Percentiles rank a stretch among this genome's conserved stretches.
These are phyloP conservation scores for Drosophila tanythrix DNA, from an alignment of 2,888 invertebrate genomes.

Conservation along the genomic window DNA sequence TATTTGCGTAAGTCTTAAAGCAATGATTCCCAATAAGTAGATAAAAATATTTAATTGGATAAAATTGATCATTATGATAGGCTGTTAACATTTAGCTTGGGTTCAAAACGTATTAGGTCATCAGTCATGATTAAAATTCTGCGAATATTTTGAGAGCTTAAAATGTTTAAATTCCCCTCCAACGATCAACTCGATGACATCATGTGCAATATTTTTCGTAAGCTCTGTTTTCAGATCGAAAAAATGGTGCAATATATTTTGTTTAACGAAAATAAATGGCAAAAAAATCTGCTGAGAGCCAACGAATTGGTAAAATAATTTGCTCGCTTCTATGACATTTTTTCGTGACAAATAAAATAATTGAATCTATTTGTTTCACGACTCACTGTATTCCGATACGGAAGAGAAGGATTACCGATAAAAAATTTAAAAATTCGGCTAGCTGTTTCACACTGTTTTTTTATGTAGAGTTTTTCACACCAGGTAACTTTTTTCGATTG, in stretches of 20 bases:
- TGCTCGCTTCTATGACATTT: neutral
- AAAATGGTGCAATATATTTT: neutral
- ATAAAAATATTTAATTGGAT: neutral
- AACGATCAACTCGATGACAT: slow-evolving; percentile 20
- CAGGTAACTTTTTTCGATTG: neutral
- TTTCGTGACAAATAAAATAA: neutral
- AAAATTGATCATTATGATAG: neutral
- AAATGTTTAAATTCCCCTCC: neutral
- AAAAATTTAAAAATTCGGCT: neutral
- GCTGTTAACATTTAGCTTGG: neutral
- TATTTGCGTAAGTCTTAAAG: neutral
- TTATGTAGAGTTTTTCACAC: neutral
- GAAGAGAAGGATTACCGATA: neutral
- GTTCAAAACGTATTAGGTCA: neutral
- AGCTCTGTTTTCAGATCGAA: neutral
- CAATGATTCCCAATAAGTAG: neutral
- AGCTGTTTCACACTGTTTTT: neutral
- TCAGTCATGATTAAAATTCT: neutral
- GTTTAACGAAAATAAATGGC: neutral
- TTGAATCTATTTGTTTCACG: neutral
- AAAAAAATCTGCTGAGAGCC: neutral
- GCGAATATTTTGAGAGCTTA: neutral
- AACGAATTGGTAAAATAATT: neutral
- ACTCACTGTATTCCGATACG: neutral
- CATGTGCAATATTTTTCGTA: slow-evolving; percentile 18